Base-by-base conservation (phyloP, 2,888 invertebrate species). In the Creontiades dilutus region DNA sequence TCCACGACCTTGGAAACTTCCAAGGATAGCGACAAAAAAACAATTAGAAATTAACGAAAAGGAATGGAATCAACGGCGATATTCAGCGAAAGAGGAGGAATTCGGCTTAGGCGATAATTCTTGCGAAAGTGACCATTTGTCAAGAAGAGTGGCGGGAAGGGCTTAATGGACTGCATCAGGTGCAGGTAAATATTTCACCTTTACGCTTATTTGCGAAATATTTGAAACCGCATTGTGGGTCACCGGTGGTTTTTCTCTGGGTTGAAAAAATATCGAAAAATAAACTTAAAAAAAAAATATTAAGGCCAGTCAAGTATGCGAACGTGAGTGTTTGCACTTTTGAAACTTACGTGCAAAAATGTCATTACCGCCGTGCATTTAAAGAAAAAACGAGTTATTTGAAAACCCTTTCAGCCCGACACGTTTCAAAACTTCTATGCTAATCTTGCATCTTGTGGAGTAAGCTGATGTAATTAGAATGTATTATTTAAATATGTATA, bases 121-220 rank as follows among this genome's bases (percentile, higher is more conserved):
- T n/a, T 46, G 5, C 37, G 78, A 78, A 78, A 78, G 78, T 78
- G 78, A 78, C 37, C 37, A 78, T 78, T 78, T 78, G 78, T 78
- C 78, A 78, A n/a, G 37, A 47, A 46, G 78, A 78, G n/a, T 46
- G 16, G 68, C 23, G 68, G 68, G 27, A 46, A 78, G 46, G 78
- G 46, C 46, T 46, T 78, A 78, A 78, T 78, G 78, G 78, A 47
- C 78, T 78, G 78, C 78, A 78, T 47, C 9, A 37, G 78, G 23
- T 78, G 78, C 78, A 78, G 78, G 68, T 68, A 27, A 61, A 19
- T 23, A 11, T 23, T 19, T 68, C 23, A 12, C 68, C 9, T 13
- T 23, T 9, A 68, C 68, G 13, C 13, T 68, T 68, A 68, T 68
- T 23, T 23, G n/a, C 19, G 61, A 57, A 61, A 11, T 68, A 5